Percentiles rank a stretch among this genome's conserved stretches.
These are phyloP conservation scores for Tetragonisca angustula DNA, from an alignment of 2,888 invertebrate species.

Conservation along the genomic window DNA sequence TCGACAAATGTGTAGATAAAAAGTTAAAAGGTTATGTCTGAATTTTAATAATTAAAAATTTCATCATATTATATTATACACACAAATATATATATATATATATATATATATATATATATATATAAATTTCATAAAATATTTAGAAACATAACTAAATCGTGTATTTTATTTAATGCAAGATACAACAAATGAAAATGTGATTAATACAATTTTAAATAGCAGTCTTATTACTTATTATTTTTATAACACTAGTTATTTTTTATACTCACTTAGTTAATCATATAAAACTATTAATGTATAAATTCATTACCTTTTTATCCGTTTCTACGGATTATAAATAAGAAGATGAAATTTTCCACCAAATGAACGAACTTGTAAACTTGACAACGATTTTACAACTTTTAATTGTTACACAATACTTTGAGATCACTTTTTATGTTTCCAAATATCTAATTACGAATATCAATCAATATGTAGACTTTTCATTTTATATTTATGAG, in stretches of 20 bases:
- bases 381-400: slow-evolving; percentile 31
- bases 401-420: slow-evolving; percentile 31
- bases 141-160: not conserved
- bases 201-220: slow-evolving; percentile 4
- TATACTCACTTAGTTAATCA: not conserved
- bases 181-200: not conserved
- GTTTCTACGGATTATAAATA: slow-evolving; percentile 41
- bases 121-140: not conserved
- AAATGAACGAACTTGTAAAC: slow-evolving; percentile 27
- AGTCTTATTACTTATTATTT: not conserved
- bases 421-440: slow-evolving; percentile 26
- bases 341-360: slow-evolving; percentile 24
- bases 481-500: slow-evolving; percentile 41
- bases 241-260: not conserved
- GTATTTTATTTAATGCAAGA: not conserved
- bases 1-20: not conserved
- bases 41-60: slow-evolving; percentile 25
- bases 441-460: slow-evolving; percentile 6
- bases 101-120: not conserved
- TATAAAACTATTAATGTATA: not conserved
- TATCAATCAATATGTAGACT: slow-evolving; percentile 27
- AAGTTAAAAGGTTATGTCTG: slow-evolving; percentile 40
- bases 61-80: slow-evolving; percentile 1
- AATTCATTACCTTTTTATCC: slow-evolving; percentile 29
- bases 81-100: not conserved